A percentile compares a stretch with the other conserved stretches of the same genome.
Conservation (phyloP, 2,888 invertebrate genomes). For the Sarcophaga carnaria region DNA sequence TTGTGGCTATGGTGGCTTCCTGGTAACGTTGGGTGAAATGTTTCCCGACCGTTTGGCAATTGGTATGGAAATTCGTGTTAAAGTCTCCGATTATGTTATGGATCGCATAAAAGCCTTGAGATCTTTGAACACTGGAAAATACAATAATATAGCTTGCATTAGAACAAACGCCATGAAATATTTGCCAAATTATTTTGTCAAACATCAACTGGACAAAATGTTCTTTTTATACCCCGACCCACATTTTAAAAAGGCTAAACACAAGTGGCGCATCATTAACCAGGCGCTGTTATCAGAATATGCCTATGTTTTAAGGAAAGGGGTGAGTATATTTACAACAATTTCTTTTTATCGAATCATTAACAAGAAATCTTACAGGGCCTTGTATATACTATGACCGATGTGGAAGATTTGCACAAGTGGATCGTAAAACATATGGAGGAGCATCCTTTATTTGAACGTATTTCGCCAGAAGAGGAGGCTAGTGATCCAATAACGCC, state of each 20-base stretch:
- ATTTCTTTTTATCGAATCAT: neutral
- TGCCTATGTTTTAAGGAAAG: constrained; percentile 94
- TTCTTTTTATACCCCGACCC: constrained; percentile 99
- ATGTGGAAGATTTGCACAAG: constrained; percentile 97
- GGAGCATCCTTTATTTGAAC: constrained; percentile 94
- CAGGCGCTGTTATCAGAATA: constrained; percentile 96
- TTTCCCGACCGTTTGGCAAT: constrained; percentile 94
- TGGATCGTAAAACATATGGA: constrained; percentile 98
- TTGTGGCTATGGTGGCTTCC: constrained; percentile 98
- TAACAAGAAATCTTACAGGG: constrained; percentile 84
- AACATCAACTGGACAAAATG: constrained; percentile 97
- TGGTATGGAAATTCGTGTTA: constrained; percentile 98
- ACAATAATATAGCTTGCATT: constrained; percentile 96
- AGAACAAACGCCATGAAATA: constrained; percentile 99
- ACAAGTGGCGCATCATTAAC: constrained; percentile 99
- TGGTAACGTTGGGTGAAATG: constrained; percentile 94
- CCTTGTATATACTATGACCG: constrained; percentile 97
- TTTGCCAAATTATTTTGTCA: constrained; percentile 97
- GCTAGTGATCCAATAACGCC: constrained; percentile 92
- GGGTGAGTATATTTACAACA: constrained; percentile 83
- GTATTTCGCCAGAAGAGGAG: constrained; percentile 88
- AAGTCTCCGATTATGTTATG: constrained; percentile 99
- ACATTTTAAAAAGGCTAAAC: constrained; percentile 99
- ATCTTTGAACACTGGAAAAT: constrained; percentile 87
- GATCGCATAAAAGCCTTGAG: constrained; percentile 95